Conservation (phyloP, 2,113 vertebrate genomes). For the Anas platyrhynchos region DNA sequence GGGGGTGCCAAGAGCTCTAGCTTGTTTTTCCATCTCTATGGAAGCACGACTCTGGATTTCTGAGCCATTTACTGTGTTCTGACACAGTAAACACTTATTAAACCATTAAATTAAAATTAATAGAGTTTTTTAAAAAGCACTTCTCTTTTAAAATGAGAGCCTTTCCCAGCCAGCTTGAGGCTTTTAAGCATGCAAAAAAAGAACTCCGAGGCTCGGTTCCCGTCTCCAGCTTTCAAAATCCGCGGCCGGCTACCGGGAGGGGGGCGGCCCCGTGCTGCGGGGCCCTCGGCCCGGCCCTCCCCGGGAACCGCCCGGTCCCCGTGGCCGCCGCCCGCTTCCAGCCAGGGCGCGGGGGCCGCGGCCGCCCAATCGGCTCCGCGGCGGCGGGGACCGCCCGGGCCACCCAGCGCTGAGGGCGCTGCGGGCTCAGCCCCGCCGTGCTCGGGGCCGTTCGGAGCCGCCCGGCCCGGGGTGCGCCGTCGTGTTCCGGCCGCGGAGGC, state of each 20-base stretch:
- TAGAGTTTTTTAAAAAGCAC: background rate
- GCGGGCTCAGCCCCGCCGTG: too few species aligned
- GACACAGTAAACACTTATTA: fast-evolving
- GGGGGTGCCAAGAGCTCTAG: fast-evolving
- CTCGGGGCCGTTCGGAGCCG: too few species aligned
- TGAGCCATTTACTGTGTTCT: background rate
- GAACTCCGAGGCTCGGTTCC: background rate
- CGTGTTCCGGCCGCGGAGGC: too few species aligned
- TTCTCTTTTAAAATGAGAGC: background rate
- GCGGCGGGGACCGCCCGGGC: background rate
- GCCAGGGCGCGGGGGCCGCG: background rate
- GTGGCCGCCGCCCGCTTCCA: background rate
- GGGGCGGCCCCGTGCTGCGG: too few species aligned
- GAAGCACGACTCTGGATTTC: background rate
- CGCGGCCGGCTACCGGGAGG: background rate
- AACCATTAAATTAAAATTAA: background rate
- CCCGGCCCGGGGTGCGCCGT: too few species aligned
- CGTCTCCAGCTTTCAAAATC: background rate
- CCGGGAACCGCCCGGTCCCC: too few species aligned
- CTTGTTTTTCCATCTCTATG: background rate
- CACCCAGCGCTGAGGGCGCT: background rate
- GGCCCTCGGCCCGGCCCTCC: background rate
- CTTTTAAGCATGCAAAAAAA: too few species aligned
- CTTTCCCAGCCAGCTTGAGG: background rate
- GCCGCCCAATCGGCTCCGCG: background rate